These are phyloP conservation scores for Ormyrus nitidulus DNA, from an alignment of 2,888 invertebrate species.

Conservation along the genomic window DNA sequence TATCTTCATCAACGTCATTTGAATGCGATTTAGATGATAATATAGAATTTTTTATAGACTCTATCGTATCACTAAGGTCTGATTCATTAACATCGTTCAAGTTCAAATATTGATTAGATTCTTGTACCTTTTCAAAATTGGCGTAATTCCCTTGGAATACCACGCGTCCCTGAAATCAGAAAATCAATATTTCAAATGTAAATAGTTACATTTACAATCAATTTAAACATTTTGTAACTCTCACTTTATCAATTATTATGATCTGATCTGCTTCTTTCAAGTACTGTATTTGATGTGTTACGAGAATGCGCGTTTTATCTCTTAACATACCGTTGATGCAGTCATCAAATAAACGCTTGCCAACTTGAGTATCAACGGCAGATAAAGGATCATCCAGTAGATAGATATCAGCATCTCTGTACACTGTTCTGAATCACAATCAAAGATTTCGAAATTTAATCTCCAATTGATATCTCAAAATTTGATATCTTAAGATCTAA, in stretches of 20 bases:
- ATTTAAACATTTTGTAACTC: conserved; percentile 65
- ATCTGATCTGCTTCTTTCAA: conserved; percentile 82
- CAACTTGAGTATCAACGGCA: conserved; percentile 87
- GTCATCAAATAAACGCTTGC: conserved; percentile 84
- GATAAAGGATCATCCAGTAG: conserved; percentile 88
- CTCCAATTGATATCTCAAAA: no score
- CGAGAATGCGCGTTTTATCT: conserved; percentile 84
- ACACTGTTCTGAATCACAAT: conserved; percentile 79
- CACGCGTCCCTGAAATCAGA: conserved; percentile 78
- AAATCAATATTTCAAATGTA: conserved; percentile 5
- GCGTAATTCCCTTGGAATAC: conserved; percentile 79
- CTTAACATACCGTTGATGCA: conserved; percentile 82
- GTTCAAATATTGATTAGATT: conserved; percentile 74
- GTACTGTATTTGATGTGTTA: conserved; percentile 91
- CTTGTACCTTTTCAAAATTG: conserved; percentile 78
- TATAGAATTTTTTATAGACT: neutral
- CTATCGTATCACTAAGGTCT: conserved; percentile 5
- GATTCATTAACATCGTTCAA: conserved; percentile 2
- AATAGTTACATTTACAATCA: neutral
- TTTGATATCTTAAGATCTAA: no score
- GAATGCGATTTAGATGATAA: neutral
- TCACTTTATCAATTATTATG: conserved; percentile 81
- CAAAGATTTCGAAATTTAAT: no score
- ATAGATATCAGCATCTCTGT: conserved; percentile 86
- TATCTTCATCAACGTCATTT: conserved; percentile 61